phyloP scores from a whole-genome alignment of 2,888 invertebrate genomes.

The Platerodrilus igneus region DNA sequence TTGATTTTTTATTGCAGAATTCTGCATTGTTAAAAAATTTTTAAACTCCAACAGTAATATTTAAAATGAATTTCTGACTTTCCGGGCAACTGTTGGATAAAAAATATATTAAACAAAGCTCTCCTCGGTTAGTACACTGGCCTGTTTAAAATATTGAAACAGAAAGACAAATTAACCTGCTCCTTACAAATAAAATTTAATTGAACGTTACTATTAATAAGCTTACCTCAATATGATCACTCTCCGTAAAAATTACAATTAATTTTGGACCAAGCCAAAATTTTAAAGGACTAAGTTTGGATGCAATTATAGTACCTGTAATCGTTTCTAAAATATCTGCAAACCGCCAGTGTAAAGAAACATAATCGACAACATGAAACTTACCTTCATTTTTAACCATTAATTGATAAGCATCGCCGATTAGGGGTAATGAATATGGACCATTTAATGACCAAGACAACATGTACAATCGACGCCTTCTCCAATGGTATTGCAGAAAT shows the following conservation, averaged over 20 bases:
- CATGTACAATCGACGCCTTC: conserved; percentile 6
- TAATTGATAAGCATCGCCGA: conserved; percentile 10
- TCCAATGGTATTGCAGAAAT: conserved; percentile 9
- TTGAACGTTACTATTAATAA: neutral
- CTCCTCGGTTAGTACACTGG: too few relatives aligned
- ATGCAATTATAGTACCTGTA: neutral
- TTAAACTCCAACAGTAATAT: too few relatives aligned
- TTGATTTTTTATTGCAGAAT: too few relatives aligned
- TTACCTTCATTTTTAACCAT: conserved; percentile 11
- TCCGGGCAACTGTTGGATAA: too few relatives aligned
- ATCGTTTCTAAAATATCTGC: conserved; percentile 9
- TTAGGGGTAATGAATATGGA: conserved; percentile 4
- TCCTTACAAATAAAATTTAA: too few relatives aligned
- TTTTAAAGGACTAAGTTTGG: conserved; percentile 8
- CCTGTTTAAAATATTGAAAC: neutral
- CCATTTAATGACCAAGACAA: conserved; percentile 9
- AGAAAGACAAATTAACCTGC: neutral
- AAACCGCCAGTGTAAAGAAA: neutral
- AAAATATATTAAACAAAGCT: too few relatives aligned
- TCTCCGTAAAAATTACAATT: conserved; percentile 7
- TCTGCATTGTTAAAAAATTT: too few relatives aligned
- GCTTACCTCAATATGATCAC: conserved; percentile 10
- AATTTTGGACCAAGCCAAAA: conserved; percentile 20
- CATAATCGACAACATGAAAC: neutral
- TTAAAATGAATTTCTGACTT: too few relatives aligned